These are phyloP conservation scores for Tanytarsus gracilentus DNA, from an alignment of 2,888 invertebrate genomes.

Conservation along the genomic window DNA sequence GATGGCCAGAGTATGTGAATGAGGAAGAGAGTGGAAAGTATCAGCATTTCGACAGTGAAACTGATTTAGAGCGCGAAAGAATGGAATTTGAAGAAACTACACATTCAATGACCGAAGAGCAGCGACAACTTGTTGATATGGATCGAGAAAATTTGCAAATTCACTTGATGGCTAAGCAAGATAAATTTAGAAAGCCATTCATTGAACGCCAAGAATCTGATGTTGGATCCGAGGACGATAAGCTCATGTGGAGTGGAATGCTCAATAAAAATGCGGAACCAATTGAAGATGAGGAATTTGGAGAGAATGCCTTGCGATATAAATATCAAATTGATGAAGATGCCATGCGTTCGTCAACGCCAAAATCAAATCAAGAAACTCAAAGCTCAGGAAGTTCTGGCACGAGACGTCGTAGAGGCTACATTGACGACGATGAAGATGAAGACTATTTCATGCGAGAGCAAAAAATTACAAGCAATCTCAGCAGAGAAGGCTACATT, in stretches of 20 bases:
- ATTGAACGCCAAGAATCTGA: constrained; percentile 43
- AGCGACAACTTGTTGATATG: constrained; percentile 50
- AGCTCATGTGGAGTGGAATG: constrained; percentile 35
- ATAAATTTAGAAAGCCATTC: constrained; percentile 39
- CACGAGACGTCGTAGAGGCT: constrained; percentile 50
- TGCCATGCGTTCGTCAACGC: constrained; percentile 34
- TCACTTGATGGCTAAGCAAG: constrained; percentile 44
- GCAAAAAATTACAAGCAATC: constrained; percentile 72
- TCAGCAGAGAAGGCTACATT: constrained; percentile 66
- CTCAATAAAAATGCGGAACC: constrained; percentile 34
- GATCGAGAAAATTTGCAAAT: constrained; percentile 48
- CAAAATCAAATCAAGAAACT: constrained; percentile 45
- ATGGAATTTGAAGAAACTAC: constrained; percentile 35
- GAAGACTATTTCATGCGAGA: constrained; percentile 80
- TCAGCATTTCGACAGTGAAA: constrained; percentile 40
- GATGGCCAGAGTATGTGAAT: constrained; percentile 32
- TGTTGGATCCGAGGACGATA: constrained; percentile 42
- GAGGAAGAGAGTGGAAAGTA: constrained; percentile 45
- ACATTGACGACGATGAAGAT: constrained; percentile 76
- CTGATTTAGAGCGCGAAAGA: constrained; percentile 38
- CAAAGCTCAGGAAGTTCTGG: constrained; percentile 54
- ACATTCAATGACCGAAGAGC: constrained; percentile 41
- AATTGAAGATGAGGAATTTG: constrained; percentile 37
- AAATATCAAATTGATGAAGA: background rate
- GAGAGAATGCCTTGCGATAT: constrained; percentile 38